Conservation (phyloP, 1,140 invertebrate genomes). For the Coptotermes formosanus region DNA sequence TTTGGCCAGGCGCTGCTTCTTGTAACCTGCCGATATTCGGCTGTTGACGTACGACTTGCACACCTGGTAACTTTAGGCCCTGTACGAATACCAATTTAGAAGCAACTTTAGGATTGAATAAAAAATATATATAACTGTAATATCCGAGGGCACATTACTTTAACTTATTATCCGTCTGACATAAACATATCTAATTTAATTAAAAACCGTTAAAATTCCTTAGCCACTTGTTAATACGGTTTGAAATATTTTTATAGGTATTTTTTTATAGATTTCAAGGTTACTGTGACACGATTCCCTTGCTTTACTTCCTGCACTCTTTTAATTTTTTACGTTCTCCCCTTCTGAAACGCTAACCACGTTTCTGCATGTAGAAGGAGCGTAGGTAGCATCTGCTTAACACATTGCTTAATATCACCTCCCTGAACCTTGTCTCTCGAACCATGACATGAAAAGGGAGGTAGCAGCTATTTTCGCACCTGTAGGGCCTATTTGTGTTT, state of each 20-base stretch:
- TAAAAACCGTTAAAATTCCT: background rate
- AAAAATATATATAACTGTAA: background rate
- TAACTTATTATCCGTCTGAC: background rate
- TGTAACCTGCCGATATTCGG: background rate
- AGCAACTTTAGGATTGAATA: background rate
- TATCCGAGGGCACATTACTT: background rate
- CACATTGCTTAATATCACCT: background rate
- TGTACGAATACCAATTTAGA: background rate
- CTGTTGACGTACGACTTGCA: background rate
- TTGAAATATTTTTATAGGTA: background rate
- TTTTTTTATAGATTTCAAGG: background rate
- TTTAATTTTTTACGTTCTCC: background rate
- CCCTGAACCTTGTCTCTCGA: background rate
- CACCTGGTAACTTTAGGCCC: background rate
- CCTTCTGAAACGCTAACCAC: background rate
- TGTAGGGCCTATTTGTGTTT: background rate
- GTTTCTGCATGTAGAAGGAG: background rate
- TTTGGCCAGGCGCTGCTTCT: background rate
- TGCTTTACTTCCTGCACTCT: background rate
- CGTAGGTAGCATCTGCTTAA: background rate
- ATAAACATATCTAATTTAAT: background rate
- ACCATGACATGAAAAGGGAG: background rate
- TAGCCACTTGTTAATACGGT: background rate
- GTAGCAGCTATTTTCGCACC: background rate
- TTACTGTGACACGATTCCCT: background rate